Conservation (phyloP, 1,140 invertebrate genomes). For the Cheumatopsyche charites region DNA sequence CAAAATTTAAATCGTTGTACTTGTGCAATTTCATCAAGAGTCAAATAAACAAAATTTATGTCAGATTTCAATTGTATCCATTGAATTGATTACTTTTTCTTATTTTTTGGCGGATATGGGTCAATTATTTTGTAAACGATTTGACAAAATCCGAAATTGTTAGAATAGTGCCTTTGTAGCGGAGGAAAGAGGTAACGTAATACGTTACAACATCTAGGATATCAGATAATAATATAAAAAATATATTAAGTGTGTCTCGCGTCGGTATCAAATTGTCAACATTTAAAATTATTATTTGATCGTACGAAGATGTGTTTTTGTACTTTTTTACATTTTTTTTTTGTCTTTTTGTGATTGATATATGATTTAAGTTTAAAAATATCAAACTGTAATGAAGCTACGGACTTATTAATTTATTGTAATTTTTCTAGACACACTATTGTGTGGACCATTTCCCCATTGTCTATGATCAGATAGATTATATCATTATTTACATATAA, state of each 20-base stretch:
- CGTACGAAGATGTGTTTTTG: slow-evolving; percentile 6
- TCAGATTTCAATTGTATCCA: not conserved
- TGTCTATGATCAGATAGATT: slow-evolving; percentile 24
- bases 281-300: slow-evolving; percentile 5
- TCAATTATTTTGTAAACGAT: slow-evolving; percentile 35
- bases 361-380: slow-evolving; percentile 12
- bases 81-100: too few species aligned
- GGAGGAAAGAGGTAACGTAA: slow-evolving; percentile 39
- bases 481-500: slow-evolving; percentile 47
- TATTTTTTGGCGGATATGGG: slow-evolving; percentile 3
- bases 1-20: too few species aligned
- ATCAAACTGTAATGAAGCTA: not conserved
- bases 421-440: slow-evolving; percentile 20
- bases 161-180: slow-evolving; percentile 49
- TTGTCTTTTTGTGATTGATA: slow-evolving; percentile 10
- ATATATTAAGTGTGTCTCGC: slow-evolving; percentile 14
- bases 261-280: slow-evolving; percentile 3
- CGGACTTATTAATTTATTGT: slow-evolving; percentile 12
- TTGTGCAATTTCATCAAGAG: too few species aligned
- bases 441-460: slow-evolving; percentile 19
- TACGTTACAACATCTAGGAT: slow-evolving; percentile 40
- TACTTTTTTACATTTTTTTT: slow-evolving; percentile 19
- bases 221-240: slow-evolving; percentile 44
- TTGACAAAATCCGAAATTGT: slow-evolving; percentile 45
- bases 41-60: too few species aligned